These are phyloP conservation scores for Cyclargus thomasi DNA, from an alignment of 1,140 invertebrate species.

Conservation along the genomic window DNA sequence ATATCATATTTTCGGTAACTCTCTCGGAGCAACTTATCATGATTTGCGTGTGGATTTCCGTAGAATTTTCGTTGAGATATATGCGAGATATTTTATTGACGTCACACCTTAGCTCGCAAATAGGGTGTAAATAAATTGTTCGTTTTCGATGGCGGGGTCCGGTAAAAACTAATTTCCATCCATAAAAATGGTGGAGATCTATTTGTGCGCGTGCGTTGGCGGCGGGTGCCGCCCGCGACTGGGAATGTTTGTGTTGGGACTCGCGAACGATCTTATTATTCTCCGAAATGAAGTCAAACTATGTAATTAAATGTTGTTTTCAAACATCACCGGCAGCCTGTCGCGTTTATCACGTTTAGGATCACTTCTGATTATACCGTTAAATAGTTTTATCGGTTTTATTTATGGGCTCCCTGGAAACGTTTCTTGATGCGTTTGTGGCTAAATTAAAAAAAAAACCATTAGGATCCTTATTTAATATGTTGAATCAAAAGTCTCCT, in stretches of 20 bases:
- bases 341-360: background rate
- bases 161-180: slow-evolving; percentile 64
- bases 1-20: background rate
- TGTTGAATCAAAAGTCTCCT: too few relatives aligned
- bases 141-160: slow-evolving; percentile 39
- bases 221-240: slow-evolving; percentile 60
- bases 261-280: slow-evolving; percentile 66
- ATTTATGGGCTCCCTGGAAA: background rate
- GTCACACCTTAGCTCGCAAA: slow-evolving; percentile 43
- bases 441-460: background rate
- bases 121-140: slow-evolving; percentile 36
- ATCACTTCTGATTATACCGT: slow-evolving; percentile 1
- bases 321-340: slow-evolving; percentile 19
- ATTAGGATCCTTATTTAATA: too few relatives aligned
- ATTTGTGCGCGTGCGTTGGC: slow-evolving; percentile 62
- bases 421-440: background rate
- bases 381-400: background rate
- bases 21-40: background rate
- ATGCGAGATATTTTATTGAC: slow-evolving; percentile 33
- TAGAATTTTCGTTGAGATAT: slow-evolving; percentile 21
- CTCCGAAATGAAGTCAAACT: slow-evolving; percentile 48
- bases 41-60: slow-evolving; percentile 12
- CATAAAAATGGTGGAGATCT: slow-evolving; percentile 56
- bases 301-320: slow-evolving; percentile 37
- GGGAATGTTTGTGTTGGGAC: slow-evolving; percentile 62